These are phyloP conservation scores for Oreonectes daqikongensis DNA, from an alignment of 2,797 vertebrate genomes.

Conservation along the genomic window DNA sequence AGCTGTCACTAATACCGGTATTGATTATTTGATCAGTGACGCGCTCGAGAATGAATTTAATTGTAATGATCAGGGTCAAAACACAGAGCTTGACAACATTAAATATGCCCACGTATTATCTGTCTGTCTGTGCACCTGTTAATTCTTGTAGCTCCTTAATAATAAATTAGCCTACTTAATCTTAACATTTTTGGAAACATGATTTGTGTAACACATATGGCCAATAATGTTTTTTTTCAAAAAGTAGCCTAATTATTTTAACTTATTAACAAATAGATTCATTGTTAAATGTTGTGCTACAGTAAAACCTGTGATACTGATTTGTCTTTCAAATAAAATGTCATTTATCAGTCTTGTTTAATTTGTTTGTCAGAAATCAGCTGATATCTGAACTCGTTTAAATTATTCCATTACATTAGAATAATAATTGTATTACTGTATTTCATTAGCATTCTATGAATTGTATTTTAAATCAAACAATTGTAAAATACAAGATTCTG, in stretches of 20 bases:
- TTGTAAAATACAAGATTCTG: neutral
- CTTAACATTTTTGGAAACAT: neutral
- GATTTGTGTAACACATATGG: neutral
- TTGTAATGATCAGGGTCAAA: neutral
- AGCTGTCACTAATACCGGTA: neutral
- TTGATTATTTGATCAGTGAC: conserved; percentile 9
- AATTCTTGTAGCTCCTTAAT: neutral
- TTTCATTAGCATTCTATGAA: neutral
- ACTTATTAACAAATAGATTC: neutral
- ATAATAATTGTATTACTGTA: neutral
- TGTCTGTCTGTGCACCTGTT: conserved; percentile 37
- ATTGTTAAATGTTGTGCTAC: neutral
- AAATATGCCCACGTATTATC: neutral
- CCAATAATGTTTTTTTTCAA: no score
- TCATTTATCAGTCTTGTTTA: no score
- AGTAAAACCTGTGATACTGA: neutral
- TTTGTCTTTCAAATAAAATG: neutral
- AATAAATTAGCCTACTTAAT: neutral
- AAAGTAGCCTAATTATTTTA: neutral
- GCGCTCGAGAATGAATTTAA: neutral
- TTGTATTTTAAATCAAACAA: neutral
- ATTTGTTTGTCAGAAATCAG: neutral
- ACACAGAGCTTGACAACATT: neutral
- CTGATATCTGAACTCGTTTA: neutral
- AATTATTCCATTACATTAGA: neutral